A percentile compares a stretch with the other conserved stretches of the same genome.
Conservation (phyloP, 2,113 vertebrate species). For the Callithrix jacchus region DNA sequence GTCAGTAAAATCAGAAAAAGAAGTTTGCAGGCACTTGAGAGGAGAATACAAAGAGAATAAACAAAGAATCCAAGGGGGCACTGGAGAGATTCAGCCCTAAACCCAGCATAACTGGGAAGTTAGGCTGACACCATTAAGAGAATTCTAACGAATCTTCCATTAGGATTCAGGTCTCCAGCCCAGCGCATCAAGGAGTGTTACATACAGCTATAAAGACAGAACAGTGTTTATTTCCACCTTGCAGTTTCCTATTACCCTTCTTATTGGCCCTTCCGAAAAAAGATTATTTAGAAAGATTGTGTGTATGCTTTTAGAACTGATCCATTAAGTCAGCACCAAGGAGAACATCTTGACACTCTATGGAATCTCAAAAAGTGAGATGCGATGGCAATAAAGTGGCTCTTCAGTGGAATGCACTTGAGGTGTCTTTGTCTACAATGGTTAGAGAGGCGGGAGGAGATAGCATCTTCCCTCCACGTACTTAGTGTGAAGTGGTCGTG, state of each 20-base stretch:
- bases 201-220: not conserved
- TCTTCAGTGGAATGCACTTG: not conserved
- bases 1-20: not conserved
- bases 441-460: not conserved
- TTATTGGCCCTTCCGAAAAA: slow-evolving; percentile 10
- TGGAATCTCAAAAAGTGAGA: not conserved
- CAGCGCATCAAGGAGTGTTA: not conserved
- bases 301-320: not conserved
- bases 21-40: not conserved
- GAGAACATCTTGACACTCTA: slow-evolving; percentile 64
- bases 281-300: not conserved
- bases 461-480: not conserved
- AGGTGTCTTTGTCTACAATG: not conserved
- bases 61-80: not conserved
- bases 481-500: not conserved
- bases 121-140: not conserved
- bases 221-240: not conserved
- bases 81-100: not conserved
- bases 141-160: not conserved
- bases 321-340: slow-evolving; percentile 44
- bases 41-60: not conserved
- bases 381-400: not conserved
- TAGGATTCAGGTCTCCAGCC: not conserved
- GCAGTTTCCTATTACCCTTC: not conserved
- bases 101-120: not conserved